Conservation (phyloP, 2,113 vertebrate genomes). For the Pteruthius melanotis region DNA sequence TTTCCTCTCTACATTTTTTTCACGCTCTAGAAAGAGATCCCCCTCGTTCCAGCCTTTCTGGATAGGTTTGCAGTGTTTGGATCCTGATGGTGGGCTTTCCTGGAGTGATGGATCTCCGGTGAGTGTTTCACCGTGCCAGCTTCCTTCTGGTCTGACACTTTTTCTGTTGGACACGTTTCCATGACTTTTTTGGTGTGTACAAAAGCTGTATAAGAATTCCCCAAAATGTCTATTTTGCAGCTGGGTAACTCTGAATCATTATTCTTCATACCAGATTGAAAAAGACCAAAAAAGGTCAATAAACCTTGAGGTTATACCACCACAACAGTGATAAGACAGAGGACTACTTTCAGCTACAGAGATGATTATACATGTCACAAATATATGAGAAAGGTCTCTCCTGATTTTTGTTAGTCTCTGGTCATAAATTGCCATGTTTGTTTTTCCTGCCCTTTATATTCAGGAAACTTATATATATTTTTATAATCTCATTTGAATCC, state of each 20-base stretch:
- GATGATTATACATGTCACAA: not conserved
- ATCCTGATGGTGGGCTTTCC: conserved; percentile 75
- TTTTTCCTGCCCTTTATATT: not conserved
- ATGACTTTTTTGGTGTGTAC: not conserved
- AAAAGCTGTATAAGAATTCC: not conserved
- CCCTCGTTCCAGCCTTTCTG: conserved; percentile 69
- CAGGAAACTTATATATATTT: not conserved
- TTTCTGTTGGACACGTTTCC: not conserved
- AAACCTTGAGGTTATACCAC: not conserved
- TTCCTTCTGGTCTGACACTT: not conserved
- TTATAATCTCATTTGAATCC: not conserved
- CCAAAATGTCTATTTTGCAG: not conserved
- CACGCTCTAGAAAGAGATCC: not conserved
- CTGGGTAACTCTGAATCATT: not conserved
- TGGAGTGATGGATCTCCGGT: conserved; percentile 86
- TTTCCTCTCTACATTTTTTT: not conserved
- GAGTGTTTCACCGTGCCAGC: conserved; percentile 19
- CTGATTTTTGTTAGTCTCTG: not conserved
- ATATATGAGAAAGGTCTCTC: not conserved
- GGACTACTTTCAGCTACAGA: not conserved
- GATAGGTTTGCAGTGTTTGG: conserved; percentile 80
- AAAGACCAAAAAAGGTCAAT: not conserved
- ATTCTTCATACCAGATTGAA: not conserved
- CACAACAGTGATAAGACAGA: not conserved
- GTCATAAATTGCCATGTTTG: not conserved